phyloP scores from a whole-genome alignment of 2,888 invertebrate genomes.

The Ormyrus pomaceus region DNA sequence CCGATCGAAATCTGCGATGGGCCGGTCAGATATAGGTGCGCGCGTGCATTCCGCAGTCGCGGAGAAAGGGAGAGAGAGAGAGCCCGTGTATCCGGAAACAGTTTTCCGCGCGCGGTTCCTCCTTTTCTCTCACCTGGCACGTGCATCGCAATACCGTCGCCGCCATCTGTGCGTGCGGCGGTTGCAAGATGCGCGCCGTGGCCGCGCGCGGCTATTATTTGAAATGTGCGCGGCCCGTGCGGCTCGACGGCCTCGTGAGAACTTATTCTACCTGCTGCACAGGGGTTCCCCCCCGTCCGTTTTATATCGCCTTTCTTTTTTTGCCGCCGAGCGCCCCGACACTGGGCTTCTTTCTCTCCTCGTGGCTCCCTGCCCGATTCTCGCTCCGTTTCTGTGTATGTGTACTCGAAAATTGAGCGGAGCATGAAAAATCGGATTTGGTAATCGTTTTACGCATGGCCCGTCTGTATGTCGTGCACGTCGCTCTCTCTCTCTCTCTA shows the following conservation, averaged over 20 bases:
- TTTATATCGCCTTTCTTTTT: not conserved
- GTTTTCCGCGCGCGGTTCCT: slow-evolving; percentile 4
- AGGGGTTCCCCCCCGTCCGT: not conserved
- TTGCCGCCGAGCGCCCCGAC: not conserved
- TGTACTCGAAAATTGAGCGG: slow-evolving; percentile 48
- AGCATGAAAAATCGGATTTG: slow-evolving; percentile 55
- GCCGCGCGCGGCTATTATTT: slow-evolving; percentile 18
- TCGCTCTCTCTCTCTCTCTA: not conserved
- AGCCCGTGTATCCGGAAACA: slow-evolving; percentile 30
- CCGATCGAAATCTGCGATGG: slow-evolving; percentile 34
- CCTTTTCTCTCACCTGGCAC: slow-evolving; percentile 28
- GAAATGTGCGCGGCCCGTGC: slow-evolving; percentile 17
- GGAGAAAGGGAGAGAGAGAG: not conserved
- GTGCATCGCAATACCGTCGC: not conserved
- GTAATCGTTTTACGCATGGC: slow-evolving; percentile 53
- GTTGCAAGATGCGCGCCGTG: slow-evolving; percentile 42
- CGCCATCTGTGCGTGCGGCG: slow-evolving; percentile 52
- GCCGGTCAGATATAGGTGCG: not conserved
- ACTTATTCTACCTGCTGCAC: slow-evolving; percentile 62
- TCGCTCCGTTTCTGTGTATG: not conserved
- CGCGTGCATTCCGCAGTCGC: not conserved
- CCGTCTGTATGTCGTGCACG: not conserved
- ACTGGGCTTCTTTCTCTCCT: too few species aligned
- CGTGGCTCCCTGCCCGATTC: too few species aligned
- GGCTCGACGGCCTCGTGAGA: slow-evolving; percentile 60